Percentiles rank a stretch among this genome's conserved stretches.
phyloP scores from a whole-genome alignment of 2,888 invertebrate species.

The Bibio marci region DNA sequence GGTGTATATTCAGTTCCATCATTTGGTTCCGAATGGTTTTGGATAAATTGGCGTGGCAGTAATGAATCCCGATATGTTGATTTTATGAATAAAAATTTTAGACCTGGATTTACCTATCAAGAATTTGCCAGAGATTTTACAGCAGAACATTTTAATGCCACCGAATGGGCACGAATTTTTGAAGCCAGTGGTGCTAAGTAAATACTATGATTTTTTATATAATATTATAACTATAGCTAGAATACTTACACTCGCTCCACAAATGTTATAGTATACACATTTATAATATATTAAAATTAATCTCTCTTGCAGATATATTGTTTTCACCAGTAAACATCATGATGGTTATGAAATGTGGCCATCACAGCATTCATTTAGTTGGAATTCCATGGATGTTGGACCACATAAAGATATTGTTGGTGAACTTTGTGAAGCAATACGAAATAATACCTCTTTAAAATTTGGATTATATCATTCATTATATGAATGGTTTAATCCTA shows the following conservation, averaged over 20 bases:
- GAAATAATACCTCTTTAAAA: conserved; percentile 38
- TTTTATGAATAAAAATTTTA: conserved; percentile 72
- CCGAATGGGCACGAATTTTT: conserved; percentile 71
- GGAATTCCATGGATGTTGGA: conserved; percentile 68
- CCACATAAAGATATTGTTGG: conserved; percentile 62
- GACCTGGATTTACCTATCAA: conserved; percentile 74
- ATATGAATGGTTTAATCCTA: conserved; percentile 76
- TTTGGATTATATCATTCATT: conserved; percentile 77
- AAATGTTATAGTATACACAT: too few relatives aligned
- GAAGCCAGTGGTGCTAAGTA: conserved; percentile 73
- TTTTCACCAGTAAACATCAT: conserved; percentile 76
- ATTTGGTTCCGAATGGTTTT: conserved; percentile 83
- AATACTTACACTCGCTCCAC: background rate
- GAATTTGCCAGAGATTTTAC: conserved; percentile 81
- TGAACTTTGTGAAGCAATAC: conserved; percentile 53
- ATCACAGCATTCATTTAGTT: conserved; percentile 63
- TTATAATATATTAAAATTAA: too few relatives aligned
- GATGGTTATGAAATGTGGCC: conserved; percentile 77
- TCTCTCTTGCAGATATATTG: conserved; percentile 58
- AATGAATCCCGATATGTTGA: conserved; percentile 29
- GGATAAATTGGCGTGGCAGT: conserved; percentile 56
- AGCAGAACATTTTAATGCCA: conserved; percentile 75
- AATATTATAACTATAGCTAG: too few relatives aligned
- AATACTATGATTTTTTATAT: conserved; percentile 12
- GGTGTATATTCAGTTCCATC: conserved; percentile 85